Evolutionary conservation across 2,113 vertebrate species (phyloP).

Genomic region (Amazona guildingii): DNA sequence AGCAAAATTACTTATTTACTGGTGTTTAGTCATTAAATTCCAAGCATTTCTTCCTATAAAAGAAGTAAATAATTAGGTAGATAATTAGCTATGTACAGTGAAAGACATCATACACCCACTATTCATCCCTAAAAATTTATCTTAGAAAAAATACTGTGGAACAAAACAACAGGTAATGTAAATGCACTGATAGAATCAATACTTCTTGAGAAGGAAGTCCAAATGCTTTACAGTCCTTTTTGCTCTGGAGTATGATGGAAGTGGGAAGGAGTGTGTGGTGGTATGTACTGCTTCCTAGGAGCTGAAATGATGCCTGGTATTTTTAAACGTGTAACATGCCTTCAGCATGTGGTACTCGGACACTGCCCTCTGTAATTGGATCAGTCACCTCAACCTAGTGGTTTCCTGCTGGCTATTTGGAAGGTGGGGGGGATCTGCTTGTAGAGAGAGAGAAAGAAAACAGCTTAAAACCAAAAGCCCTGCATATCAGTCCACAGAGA

Average conservation of each 20-base stretch:
- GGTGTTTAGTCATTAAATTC: neutral
- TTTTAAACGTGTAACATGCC: neutral
- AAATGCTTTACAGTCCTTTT: neutral
- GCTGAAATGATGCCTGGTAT: neutral
- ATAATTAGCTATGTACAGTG: neutral
- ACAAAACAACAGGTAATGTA: neutral
- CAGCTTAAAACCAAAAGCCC: neutral
- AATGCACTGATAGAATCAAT: neutral
- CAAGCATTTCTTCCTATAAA: neutral
- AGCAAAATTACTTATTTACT: neutral
- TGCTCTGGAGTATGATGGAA: neutral
- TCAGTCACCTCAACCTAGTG: neutral
- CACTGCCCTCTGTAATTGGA: neutral
- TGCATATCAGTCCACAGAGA: neutral
- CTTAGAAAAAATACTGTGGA: neutral
- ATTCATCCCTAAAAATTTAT: neutral
- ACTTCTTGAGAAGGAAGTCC: neutral
- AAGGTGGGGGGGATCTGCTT: neutral
- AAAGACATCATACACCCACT: neutral
- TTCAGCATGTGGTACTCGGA: accelerated
- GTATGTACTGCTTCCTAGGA: neutral
- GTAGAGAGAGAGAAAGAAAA: neutral
- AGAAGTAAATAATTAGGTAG: neutral
- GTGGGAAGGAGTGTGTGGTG: neutral
- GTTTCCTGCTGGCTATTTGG: neutral